Percentiles rank a stretch among this genome's conserved stretches.
Conservation (phyloP, 2,797 vertebrate genomes). For the Kryptolebias ocellatus region DNA sequence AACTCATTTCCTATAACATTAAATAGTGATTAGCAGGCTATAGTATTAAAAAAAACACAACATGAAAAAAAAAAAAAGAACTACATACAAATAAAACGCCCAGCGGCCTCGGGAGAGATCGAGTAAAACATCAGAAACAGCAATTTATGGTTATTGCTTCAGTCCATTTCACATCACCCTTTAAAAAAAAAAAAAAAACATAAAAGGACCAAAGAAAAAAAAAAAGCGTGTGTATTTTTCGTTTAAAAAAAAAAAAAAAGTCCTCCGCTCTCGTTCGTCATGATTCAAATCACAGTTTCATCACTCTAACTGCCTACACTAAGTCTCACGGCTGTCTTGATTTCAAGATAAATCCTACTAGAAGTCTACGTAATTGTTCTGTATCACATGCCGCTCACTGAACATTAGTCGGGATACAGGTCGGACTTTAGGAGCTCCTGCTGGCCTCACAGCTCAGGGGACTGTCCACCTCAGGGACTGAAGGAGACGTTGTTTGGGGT, state of each 20-base stretch:
- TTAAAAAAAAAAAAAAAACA: constrained; percentile 67
- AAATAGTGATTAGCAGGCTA: constrained; percentile 86
- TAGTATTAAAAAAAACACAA: constrained; percentile 58
- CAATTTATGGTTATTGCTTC: constrained; percentile 80
- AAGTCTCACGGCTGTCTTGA: constrained; percentile 73
- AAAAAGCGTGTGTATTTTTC: constrained; percentile 65
- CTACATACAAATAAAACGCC: constrained; percentile 68
- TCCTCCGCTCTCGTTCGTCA: constrained; percentile 52
- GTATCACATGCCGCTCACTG: constrained; percentile 55
- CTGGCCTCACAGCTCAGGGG: constrained; percentile 50
- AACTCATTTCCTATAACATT: constrained; percentile 80
- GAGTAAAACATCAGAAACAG: constrained; percentile 70
- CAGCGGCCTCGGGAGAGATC: constrained; percentile 68
- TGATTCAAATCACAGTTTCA: constrained; percentile 74
- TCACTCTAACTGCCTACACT: constrained; percentile 73
- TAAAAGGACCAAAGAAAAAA: constrained; percentile 58
- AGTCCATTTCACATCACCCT: constrained; percentile 69
- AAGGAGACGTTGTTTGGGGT: constrained; percentile 47
- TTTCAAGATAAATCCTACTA: constrained; percentile 68
- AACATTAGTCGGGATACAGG: constrained; percentile 49
- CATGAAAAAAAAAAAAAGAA: constrained; percentile 42
- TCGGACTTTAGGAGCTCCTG: constrained; percentile 43
- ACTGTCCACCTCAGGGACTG: constrained; percentile 56
- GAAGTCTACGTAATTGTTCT: constrained; percentile 66
- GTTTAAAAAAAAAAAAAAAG: constrained; percentile 17